Conservation (phyloP, 2,113 vertebrate genomes). For the Eudorcas thomsonii region DNA sequence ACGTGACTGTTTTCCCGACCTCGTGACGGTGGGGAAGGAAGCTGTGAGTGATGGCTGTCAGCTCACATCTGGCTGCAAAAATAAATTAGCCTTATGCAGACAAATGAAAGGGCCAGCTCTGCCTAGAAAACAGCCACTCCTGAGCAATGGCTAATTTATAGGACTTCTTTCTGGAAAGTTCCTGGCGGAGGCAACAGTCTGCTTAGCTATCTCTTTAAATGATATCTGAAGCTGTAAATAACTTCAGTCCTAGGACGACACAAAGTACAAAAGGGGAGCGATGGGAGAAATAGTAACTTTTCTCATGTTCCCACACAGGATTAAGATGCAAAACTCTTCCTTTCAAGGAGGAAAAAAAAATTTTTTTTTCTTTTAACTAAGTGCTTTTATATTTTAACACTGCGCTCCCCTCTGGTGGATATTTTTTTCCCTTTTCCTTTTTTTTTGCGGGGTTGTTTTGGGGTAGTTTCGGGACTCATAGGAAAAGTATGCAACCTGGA, state of each 20-base stretch:
- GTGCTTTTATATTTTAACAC: conserved; percentile 59
- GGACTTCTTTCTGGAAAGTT: conserved; percentile 86
- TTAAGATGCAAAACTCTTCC: conserved; percentile 70
- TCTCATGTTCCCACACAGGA: conserved; percentile 67
- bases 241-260: conserved; percentile 72
- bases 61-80: conserved; percentile 96
- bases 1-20: conserved; percentile 92
- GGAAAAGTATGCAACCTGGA: conserved; percentile 56
- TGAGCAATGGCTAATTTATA: conserved; percentile 85
- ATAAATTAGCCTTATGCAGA: conserved; percentile 99
- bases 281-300: conserved; percentile 69
- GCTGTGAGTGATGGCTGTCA: conserved; percentile 99
- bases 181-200: conserved; percentile 80
- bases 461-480: conserved; percentile 38
- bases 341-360: neutral
- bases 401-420: neutral
- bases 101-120: conserved; percentile 92
- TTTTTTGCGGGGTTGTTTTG: conserved; percentile 49
- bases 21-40: conserved; percentile 85
- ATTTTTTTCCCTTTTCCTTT: conserved; percentile 28
- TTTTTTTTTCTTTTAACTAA: conserved; percentile 54
- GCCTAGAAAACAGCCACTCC: conserved; percentile 83
- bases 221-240: conserved; percentile 84
- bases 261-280: conserved; percentile 69
- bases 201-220: conserved; percentile 84